phyloP scores from a whole-genome alignment of 2,113 vertebrate species.

The Circaetus gallicus region DNA sequence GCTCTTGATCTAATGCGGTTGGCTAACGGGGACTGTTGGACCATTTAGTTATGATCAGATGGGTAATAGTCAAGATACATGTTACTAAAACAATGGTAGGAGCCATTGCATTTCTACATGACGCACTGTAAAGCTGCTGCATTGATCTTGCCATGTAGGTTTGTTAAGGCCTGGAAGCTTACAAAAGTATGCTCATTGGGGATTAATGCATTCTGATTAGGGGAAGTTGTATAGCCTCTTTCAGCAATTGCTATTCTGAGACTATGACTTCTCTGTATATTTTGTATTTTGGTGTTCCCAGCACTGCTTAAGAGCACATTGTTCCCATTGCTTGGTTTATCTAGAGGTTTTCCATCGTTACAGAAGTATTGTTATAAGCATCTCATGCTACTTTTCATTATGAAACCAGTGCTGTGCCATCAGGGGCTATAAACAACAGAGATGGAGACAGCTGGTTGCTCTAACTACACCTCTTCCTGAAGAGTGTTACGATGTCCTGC shows the following conservation, averaged over 20 bases:
- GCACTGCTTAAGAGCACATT: neutral
- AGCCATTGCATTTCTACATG: neutral
- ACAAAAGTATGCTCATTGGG: neutral
- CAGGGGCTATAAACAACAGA: neutral
- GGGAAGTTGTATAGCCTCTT: neutral
- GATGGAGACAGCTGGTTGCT: neutral
- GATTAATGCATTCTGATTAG: neutral
- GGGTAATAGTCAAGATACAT: neutral
- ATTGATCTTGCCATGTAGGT: neutral
- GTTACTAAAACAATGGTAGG: neutral
- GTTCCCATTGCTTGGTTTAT: neutral
- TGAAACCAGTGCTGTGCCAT: neutral
- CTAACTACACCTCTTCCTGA: accelerated
- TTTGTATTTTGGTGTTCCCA: neutral
- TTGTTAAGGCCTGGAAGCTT: neutral
- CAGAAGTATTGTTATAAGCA: neutral
- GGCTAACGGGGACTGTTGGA: neutral
- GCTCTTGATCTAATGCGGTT: neutral
- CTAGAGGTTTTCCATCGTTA: neutral
- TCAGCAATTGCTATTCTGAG: neutral
- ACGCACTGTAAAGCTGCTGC: neutral
- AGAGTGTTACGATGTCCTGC: accelerated
- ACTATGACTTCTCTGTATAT: neutral
- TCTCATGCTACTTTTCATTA: neutral
- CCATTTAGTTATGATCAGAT: neutral